Percentiles rank a stretch among this genome's conserved stretches.
Evolutionary conservation across 2,888 invertebrate species (phyloP).

Genomic region (Hololepta plana): DNA sequence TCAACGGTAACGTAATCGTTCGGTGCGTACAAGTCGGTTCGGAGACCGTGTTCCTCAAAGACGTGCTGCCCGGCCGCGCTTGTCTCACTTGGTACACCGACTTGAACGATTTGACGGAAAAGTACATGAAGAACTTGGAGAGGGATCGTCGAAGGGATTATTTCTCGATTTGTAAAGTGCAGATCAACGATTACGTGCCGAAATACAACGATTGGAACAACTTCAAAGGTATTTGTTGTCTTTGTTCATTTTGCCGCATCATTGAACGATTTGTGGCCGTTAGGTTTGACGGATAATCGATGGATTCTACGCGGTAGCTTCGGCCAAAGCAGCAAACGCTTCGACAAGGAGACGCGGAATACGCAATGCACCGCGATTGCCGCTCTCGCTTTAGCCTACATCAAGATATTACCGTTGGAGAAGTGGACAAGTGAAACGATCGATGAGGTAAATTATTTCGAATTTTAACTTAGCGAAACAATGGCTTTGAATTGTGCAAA

Average conservation of each 20-base stretch:
- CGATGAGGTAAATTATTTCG: conserved; percentile 19
- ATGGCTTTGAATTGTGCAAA: too few species aligned
- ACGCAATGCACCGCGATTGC: conserved; percentile 28
- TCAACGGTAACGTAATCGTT: conserved; percentile 15
- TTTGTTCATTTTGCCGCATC: not conserved
- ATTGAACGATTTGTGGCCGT: too few species aligned
- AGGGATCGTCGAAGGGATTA: conserved; percentile 15
- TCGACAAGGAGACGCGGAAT: conserved; percentile 23
- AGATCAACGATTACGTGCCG: conserved; percentile 19
- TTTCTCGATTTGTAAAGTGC: conserved; percentile 22
- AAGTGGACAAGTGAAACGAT: conserved; percentile 24
- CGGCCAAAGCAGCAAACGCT: conserved; percentile 19
- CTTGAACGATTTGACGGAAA: conserved; percentile 20
- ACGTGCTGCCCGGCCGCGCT: conserved; percentile 18
- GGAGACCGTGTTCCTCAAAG: conserved; percentile 13
- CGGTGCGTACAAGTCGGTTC: conserved; percentile 13
- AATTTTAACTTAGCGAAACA: too few species aligned
- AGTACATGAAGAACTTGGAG: conserved; percentile 24
- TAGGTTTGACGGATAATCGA: conserved; percentile 11
- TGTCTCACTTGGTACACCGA: conserved; percentile 24
- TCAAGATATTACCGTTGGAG: conserved; percentile 17
- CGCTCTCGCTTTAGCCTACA: conserved; percentile 22
- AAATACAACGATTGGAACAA: conserved; percentile 21
- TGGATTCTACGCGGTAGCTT: conserved; percentile 26
- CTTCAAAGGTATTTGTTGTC: conserved; percentile 23